These are phyloP conservation scores for Thalpophila matura DNA, from an alignment of 2,888 invertebrate genomes.

Conservation along the genomic window DNA sequence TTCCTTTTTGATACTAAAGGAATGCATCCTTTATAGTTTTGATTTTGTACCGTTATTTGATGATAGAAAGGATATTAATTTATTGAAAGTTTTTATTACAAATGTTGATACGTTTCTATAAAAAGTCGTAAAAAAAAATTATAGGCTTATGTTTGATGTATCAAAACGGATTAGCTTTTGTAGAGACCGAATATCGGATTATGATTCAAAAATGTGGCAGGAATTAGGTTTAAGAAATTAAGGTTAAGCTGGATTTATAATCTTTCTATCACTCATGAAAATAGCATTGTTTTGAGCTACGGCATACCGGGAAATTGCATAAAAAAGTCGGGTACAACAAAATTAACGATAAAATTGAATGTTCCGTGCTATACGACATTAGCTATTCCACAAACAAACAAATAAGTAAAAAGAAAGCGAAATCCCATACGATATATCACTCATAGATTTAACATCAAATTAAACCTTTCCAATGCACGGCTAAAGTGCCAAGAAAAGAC, in stretches of 20 bases:
- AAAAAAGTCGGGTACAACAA: neutral
- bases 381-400: constrained; percentile 41
- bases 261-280: constrained; percentile 4
- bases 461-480: constrained; percentile 76
- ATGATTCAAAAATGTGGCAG: constrained; percentile 5
- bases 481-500: constrained; percentile 78
- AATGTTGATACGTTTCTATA: constrained; percentile 53
- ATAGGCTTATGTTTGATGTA: constrained; percentile 50
- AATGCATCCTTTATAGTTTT: constrained; percentile 62
- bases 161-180: constrained; percentile 51
- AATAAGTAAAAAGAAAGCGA: constrained; percentile 68
- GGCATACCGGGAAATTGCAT: neutral
- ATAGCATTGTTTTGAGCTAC: too few species aligned
- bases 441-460: constrained; percentile 78
- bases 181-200: constrained; percentile 43
- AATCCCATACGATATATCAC: constrained; percentile 81
- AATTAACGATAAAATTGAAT: neutral
- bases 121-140: constrained; percentile 48
- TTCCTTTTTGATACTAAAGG: constrained; percentile 60
- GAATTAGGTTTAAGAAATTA: constrained; percentile 32
- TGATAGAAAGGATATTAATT: constrained; percentile 57
- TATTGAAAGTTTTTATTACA: constrained; percentile 59
- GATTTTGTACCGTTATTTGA: constrained; percentile 65
- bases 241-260: constrained; percentile 18
- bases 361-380: constrained; percentile 21